Percentiles rank a stretch among this genome's conserved stretches.
These are phyloP conservation scores for Acrossocheilus wenchowensis DNA, from an alignment of 2,797 vertebrate genomes.

Conservation along the genomic window DNA sequence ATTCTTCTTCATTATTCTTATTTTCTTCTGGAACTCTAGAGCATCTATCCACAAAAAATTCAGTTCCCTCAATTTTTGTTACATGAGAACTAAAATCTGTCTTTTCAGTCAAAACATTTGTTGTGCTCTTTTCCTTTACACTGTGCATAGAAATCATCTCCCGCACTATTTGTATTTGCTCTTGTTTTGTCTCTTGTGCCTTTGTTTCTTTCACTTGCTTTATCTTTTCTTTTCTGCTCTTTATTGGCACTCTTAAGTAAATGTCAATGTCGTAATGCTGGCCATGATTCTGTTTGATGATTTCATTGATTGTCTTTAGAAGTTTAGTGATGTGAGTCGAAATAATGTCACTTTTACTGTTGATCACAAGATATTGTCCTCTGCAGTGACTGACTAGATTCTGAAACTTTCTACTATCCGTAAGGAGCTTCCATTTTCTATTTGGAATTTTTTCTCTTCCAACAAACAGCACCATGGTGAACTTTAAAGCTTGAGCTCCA, in stretches of 20 bases:
- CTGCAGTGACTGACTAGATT: conserved; percentile 11
- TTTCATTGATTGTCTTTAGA: conserved; percentile 61
- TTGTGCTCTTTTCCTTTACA: neutral
- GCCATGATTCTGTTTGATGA: conserved; percentile 55
- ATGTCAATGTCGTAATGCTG: conserved; percentile 48
- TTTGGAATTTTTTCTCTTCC: conserved; percentile 48
- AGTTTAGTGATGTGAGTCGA: conserved; percentile 63
- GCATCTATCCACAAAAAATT: too few relatives aligned
- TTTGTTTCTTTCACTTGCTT: neutral
- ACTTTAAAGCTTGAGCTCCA: conserved; percentile 54
- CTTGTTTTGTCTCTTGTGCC: neutral
- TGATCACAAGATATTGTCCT: conserved; percentile 59
- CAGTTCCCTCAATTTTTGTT: neutral
- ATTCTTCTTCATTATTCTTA: neutral
- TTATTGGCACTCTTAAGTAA: neutral
- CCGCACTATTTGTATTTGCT: neutral
- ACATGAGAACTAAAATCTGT: too few relatives aligned
- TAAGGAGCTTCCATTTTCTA: neutral
- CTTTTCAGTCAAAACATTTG: neutral
- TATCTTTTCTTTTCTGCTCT: neutral
- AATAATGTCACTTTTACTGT: conserved; percentile 52
- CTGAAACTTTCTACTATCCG: neutral
- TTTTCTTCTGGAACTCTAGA: neutral
- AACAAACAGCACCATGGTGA: conserved; percentile 65
- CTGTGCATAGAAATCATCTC: neutral